Conservation (phyloP, 2,888 invertebrate genomes). For the Allacma fusca region DNA sequence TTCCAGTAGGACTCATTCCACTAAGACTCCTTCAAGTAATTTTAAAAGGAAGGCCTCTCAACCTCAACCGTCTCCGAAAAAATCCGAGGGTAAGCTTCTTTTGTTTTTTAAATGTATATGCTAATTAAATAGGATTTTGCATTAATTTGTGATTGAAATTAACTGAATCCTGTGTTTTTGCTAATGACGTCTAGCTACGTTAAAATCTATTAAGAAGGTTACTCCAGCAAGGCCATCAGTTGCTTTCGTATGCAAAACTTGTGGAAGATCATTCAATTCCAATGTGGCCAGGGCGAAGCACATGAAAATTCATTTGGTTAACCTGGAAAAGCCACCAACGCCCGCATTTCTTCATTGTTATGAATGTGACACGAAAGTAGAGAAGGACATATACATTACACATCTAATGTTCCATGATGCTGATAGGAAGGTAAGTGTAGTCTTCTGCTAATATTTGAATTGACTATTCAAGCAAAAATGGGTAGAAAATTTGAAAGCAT, state of each 20-base stretch:
- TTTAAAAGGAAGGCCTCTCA: too few relatives aligned
- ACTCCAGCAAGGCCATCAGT: not conserved
- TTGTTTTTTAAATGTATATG: too few relatives aligned
- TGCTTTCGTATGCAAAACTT: not conserved
- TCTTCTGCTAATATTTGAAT: too few relatives aligned
- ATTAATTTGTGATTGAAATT: too few relatives aligned
- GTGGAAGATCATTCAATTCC: not conserved
- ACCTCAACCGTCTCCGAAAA: too few relatives aligned
- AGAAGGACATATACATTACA: not conserved
- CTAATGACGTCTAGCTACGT: not conserved
- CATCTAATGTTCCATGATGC: constrained; percentile 2
- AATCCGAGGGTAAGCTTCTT: too few relatives aligned
- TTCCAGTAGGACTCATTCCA: too few relatives aligned
- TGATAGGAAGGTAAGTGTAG: not conserved
- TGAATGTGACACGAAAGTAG: not conserved
- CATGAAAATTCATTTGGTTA: not conserved
- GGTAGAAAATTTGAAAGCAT: too few relatives aligned
- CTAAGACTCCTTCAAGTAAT: too few relatives aligned
- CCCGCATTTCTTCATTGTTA: not conserved
- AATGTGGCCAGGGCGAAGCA: not conserved
- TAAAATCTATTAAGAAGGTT: not conserved
- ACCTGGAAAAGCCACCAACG: not conserved
- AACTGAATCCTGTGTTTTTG: too few relatives aligned
- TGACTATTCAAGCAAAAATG: too few relatives aligned
- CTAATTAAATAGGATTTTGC: too few relatives aligned